Percentiles rank a stretch among this genome's conserved stretches.
Conservation (phyloP, 2,113 vertebrate genomes). For the Asarcornis scutulata region DNA sequence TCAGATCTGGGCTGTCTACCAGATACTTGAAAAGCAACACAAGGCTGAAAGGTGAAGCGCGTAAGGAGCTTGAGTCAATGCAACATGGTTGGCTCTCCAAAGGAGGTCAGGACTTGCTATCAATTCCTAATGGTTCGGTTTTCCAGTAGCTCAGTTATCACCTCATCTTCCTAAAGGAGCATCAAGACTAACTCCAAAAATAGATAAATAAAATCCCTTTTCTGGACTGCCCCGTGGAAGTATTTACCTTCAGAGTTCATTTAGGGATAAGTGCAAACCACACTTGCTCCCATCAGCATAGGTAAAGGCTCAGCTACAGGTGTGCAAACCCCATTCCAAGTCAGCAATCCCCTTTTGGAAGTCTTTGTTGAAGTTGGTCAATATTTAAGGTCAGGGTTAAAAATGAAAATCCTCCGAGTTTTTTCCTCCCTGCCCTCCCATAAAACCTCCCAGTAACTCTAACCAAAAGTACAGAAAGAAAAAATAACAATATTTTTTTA, state of each 20-base stretch:
- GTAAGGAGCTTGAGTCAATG: neutral
- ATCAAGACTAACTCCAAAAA: neutral
- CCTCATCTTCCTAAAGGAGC: neutral
- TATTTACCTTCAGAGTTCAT: neutral
- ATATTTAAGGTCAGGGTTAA: neutral
- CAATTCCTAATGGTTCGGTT: neutral
- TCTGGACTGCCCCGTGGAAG: neutral
- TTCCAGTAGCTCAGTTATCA: neutral
- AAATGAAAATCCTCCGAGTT: neutral
- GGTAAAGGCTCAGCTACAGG: neutral
- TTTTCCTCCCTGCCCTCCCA: accelerated
- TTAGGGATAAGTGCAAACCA: neutral
- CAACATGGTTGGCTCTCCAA: neutral
- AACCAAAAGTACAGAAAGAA: neutral
- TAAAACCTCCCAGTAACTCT: neutral
- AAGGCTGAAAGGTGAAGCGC: neutral
- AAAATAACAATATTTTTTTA: too few species aligned
- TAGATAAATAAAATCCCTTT: neutral
- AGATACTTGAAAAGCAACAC: neutral
- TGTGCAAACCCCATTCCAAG: neutral
- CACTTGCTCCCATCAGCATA: neutral
- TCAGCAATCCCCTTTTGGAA: neutral
- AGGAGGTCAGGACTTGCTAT: neutral
- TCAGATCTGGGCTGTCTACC: neutral
- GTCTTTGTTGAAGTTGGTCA: neutral